A percentile compares a stretch with the other conserved stretches of the same genome.
Conservation (phyloP, 2,797 vertebrate genomes). For the Acipenser transmontanus region DNA sequence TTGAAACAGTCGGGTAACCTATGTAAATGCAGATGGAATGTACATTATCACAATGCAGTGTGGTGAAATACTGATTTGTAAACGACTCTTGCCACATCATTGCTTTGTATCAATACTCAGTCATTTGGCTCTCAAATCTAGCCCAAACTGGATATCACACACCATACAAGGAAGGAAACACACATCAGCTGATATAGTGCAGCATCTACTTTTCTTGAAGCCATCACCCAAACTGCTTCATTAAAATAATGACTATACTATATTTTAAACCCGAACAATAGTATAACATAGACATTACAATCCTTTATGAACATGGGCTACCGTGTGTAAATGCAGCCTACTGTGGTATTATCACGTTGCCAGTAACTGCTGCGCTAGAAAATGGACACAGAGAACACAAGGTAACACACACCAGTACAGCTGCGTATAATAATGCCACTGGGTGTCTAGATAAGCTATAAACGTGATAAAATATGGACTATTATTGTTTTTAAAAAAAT, state of each 20-base stretch:
- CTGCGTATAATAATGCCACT: no score
- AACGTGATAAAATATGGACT: no score
- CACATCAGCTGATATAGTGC: no score
- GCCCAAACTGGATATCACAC: constrained; percentile 58
- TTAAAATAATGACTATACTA: not conserved
- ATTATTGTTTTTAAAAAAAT: no score
- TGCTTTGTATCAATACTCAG: not conserved
- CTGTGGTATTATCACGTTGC: no score
- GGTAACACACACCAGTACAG: no score
- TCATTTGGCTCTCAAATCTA: constrained; percentile 43
- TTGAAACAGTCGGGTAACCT: not conserved
- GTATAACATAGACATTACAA: not conserved
- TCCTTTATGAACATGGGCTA: constrained; percentile 9
- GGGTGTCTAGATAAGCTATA: no score
- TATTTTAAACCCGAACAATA: not conserved
- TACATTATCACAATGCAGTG: constrained; percentile 7
- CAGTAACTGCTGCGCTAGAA: no score
- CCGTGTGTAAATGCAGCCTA: not conserved
- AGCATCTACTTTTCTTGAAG: not conserved
- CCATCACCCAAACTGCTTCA: not conserved
- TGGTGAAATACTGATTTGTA: not conserved
- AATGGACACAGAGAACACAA: no score
- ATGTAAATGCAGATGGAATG: not conserved
- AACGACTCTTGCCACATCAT: constrained; percentile 34
- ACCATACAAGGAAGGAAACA: not conserved